Evolutionary conservation across 2,113 vertebrate genomes (phyloP), one percentile per base, ranked within the genome.

Genomic region (Anguilla japonica): DNA sequence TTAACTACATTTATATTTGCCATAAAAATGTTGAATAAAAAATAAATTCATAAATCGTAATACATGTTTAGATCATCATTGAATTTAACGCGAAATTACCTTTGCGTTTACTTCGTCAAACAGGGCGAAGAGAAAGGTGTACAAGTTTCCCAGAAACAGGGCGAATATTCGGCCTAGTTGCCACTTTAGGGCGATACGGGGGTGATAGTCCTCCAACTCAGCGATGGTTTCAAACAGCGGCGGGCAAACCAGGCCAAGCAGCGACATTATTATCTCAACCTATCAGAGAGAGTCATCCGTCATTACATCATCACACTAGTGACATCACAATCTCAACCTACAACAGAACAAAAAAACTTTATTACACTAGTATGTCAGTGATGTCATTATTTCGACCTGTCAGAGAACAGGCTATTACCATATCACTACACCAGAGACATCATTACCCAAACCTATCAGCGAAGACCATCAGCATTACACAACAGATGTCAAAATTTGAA

Each of bases 111-210:
- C 97, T 0, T 99, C 98, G 81, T 99, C 98, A 91, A 99, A 99
- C 91, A 99, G 94, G 86, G 98, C 98, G 75, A 99, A 92, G 71
- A 99, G 91, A 83, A 99, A 99, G 0, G 98, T 99, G 91, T 99
- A 99, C 83, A 99, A 96, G 88, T 99, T 99, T 11, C 98, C 98
- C 57, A 99, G 94, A 90, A 99, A 99, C 34, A 99, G 98, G 0
- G 98, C 98, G 0, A 99, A 99, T 91, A 99, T 99, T 60, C 98
- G 94, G 0, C 98, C 98, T 11, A 99, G 96, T 94, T 99, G 98
- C 98, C 98, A 99, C 85, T 99, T 99, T 88, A 99, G 94, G 82
- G 98, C 98, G 0, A 98, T 97, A 50, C 98, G 97, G 9, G 98
- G 98, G 86, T 99, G 98, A 87, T 99, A 99, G 83, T 99, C 97